A percentile compares a stretch with the other conserved stretches of the same genome.
phyloP scores from a whole-genome alignment of 2,797 vertebrate species.

The Labeo calbasu region DNA sequence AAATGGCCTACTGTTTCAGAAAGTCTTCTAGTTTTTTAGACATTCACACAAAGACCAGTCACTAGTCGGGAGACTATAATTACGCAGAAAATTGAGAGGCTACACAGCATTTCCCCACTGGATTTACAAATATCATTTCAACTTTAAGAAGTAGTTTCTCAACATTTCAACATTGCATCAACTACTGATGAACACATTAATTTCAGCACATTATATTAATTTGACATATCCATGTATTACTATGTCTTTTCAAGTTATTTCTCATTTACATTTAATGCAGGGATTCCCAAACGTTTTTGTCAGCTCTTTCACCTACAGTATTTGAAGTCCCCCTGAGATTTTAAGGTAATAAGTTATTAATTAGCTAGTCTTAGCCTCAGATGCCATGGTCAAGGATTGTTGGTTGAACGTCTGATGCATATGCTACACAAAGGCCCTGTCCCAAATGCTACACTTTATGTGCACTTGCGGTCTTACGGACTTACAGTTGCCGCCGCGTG shows the following conservation, averaged over 20 bases:
- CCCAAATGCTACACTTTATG: too few relatives aligned
- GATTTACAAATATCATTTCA: not conserved
- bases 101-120: not conserved
- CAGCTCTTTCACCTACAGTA: not conserved
- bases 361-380: too few relatives aligned
- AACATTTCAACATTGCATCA: not conserved
- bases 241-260: too few relatives aligned
- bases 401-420: too few relatives aligned
- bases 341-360: not conserved
- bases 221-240: not conserved
- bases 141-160: not conserved
- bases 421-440: too few relatives aligned
- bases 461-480: too few relatives aligned
- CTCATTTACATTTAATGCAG: not conserved
- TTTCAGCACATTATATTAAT: not conserved
- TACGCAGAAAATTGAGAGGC: too few relatives aligned
- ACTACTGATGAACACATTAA: not conserved
- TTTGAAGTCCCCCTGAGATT: not conserved
- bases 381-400: too few relatives aligned
- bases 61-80: not conserved
- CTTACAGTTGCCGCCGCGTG: too few relatives aligned
- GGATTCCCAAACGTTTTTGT: not conserved
- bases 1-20: not conserved
- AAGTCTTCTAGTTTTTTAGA: not conserved
- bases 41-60: not conserved